Evolutionary conservation across 1,140 invertebrate genomes (phyloP).

Genomic region (Drosophila yakuba): DNA sequence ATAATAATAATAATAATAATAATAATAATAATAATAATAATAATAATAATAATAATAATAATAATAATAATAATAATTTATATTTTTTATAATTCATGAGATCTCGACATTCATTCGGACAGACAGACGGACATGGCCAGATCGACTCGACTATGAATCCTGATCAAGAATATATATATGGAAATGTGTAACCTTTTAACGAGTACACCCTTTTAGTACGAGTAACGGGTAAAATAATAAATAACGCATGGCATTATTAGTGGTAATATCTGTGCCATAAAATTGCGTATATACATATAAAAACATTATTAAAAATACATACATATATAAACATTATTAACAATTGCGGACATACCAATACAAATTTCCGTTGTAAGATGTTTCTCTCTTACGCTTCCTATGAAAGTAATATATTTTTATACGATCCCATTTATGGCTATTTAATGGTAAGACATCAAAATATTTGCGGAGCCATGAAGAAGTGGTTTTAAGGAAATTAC

Average conservation of each 20-base stretch:
- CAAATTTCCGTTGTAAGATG: slow-evolving; percentile 23
- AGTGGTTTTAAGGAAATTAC: slow-evolving; percentile 1
- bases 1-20: too few relatives aligned
- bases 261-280: slow-evolving; percentile 10
- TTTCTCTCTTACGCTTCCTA: slow-evolving; percentile 8
- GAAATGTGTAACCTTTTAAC: too few relatives aligned
- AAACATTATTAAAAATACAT: slow-evolving; percentile 16
- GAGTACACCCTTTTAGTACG: too few relatives aligned
- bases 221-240: slow-evolving; percentile 9
- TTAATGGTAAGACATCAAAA: slow-evolving; percentile 40
- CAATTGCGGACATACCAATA: slow-evolving; percentile 18
- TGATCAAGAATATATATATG: too few relatives aligned
- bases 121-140: too few relatives aligned
- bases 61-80: too few relatives aligned
- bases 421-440: slow-evolving; percentile 22
- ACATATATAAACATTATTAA: not conserved
- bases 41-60: too few relatives aligned
- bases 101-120: too few relatives aligned
- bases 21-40: too few relatives aligned
- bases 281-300: not conserved
- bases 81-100: too few relatives aligned
- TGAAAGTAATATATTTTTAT: slow-evolving; percentile 42
- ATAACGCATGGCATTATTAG: not conserved
- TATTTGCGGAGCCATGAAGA: slow-evolving; percentile 6
- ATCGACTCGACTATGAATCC: too few relatives aligned